Evolutionary conservation across 2,113 vertebrate genomes (phyloP).

Genomic region (Xenopus tropicalis): UCB_Xtro_10.0 CM004451.2:63845501-63846000

Average conservation of each 20-base stretch:
- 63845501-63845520: conserved; percentile 43
- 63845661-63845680: conserved; percentile 57
- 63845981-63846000: conserved; percentile 67
- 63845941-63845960: conserved; percentile 58
- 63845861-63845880: conserved; percentile 55
- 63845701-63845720: conserved; percentile 62
- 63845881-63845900: conserved; percentile 44
- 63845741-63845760: conserved; percentile 69
- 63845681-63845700: conserved; percentile 58
- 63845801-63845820: conserved; percentile 67
- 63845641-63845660: conserved; percentile 60
- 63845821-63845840: conserved; percentile 56
- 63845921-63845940: conserved; percentile 68
- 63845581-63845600: conserved; percentile 58
- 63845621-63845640: conserved; percentile 48
- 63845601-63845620: conserved; percentile 59
- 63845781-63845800: conserved; percentile 67
- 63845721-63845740: conserved; percentile 61
- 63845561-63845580: conserved; percentile 58
- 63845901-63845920: conserved; percentile 58
- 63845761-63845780: conserved; percentile 71
- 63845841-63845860: conserved; percentile 45
- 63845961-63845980: conserved; percentile 61
- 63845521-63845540: conserved; percentile 61
- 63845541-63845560: conserved; percentile 66